phyloP scores from a whole-genome alignment of 1,140 invertebrate genomes.

The Conus ventricosus region DNA sequence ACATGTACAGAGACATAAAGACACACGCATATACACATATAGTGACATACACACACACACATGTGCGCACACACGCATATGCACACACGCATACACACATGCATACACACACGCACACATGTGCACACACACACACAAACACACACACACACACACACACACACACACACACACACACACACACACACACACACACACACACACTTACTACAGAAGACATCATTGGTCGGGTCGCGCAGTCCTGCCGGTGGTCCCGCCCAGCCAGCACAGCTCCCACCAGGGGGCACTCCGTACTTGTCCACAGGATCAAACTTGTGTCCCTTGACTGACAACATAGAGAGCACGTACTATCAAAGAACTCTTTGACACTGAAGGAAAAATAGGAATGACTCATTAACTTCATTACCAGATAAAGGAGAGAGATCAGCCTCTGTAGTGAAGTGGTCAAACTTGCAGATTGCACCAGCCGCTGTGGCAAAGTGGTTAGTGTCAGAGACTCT shows the following conservation, averaged over 20 bases:
- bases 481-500: too few species aligned
- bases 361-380: neutral
- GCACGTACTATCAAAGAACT: neutral
- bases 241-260: conserved; percentile 63
- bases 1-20: too few species aligned
- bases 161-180: conserved; percentile 15
- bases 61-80: too few species aligned
- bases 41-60: too few species aligned
- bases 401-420: too few species aligned
- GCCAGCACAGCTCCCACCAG: conserved; percentile 39
- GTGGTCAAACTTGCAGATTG: neutral
- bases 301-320: conserved; percentile 55
- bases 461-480: neutral
- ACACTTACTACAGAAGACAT: neutral
- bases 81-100: too few species aligned
- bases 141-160: too few species aligned
- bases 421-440: neutral
- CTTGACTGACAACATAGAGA: conserved; percentile 45
- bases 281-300: conserved; percentile 45
- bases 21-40: too few species aligned
- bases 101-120: too few species aligned
- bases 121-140: too few species aligned
- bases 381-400: too few species aligned
- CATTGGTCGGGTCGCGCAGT: neutral
- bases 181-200: conserved; percentile 12